These are phyloP conservation scores for Odontomyia ornata DNA, from an alignment of 2,888 invertebrate genomes.

Conservation along the genomic window DNA sequence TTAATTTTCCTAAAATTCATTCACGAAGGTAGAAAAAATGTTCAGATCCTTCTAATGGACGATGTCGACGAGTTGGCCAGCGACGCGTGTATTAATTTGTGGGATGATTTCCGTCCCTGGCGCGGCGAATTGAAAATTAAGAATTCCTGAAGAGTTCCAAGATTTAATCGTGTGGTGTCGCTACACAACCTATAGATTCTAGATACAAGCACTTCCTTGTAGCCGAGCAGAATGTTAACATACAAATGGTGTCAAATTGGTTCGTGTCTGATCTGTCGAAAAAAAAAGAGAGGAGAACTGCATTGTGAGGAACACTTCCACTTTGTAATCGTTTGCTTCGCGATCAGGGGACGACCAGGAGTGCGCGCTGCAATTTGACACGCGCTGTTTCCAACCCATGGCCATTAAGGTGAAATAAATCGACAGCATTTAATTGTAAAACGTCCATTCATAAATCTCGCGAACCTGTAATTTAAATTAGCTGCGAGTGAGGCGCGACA, in stretches of 20 bases:
- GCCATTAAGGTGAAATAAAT: slow-evolving; percentile 40
- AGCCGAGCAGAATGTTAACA: background rate
- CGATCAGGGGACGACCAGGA: background rate
- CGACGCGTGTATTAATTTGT: background rate
- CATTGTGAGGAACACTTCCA: background rate
- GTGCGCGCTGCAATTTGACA: slow-evolving; percentile 21
- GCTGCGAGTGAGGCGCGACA: slow-evolving; percentile 11
- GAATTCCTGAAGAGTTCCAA: background rate
- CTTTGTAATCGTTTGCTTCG: background rate
- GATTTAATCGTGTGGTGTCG: background rate
- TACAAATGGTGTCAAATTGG: background rate
- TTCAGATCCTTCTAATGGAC: background rate
- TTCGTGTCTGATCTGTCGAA: background rate
- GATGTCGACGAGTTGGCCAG: background rate
- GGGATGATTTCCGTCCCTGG: background rate
- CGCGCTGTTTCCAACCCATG: slow-evolving; percentile 13
- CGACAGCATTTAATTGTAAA: slow-evolving; percentile 41
- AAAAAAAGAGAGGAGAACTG: background rate
- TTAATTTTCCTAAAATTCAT: background rate
- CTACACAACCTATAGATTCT: background rate
- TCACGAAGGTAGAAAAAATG: background rate
- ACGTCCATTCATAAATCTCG: slow-evolving; percentile 36
- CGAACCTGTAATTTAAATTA: slow-evolving; percentile 36
- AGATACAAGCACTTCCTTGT: background rate
- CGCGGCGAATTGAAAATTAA: background rate